Percentiles rank a stretch among this genome's conserved stretches.
These are phyloP conservation scores for Pemphigus obesinymphae DNA, from an alignment of 1,140 invertebrate species.

Conservation along the genomic window DNA sequence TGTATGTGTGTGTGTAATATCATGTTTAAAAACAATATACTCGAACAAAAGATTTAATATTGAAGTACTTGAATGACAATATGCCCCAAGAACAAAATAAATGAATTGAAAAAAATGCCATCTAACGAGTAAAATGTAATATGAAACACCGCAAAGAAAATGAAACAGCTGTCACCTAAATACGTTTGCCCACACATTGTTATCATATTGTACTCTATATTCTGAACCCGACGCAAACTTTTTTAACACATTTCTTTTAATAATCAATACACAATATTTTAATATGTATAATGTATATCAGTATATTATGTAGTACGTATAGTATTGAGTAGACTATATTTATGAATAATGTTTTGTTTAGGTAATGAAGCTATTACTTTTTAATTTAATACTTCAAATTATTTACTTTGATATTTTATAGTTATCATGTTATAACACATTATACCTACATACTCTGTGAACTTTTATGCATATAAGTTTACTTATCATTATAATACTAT, in stretches of 20 bases:
- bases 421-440: no score
- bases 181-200: background rate
- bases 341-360: no score
- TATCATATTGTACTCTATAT: background rate
- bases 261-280: no score
- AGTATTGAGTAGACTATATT: no score
- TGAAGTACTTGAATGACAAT: background rate
- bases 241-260: background rate
- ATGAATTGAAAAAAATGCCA: background rate
- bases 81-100: background rate
- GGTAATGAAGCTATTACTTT: no score
- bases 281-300: no score
- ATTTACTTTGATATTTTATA: no score
- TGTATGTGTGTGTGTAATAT: background rate
- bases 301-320: no score
- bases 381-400: no score
- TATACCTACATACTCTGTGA: no score
- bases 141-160: background rate
- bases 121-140: background rate
- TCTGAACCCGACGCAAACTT: background rate
- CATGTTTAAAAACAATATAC: background rate
- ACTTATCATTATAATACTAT: no score
- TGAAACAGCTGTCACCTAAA: background rate
- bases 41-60: background rate
- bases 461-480: no score